Percentiles rank a stretch among this genome's conserved stretches.
These are phyloP conservation scores for Choloepus hoffmanni DNA, from an alignment of 2,113 vertebrate species.

Conservation along the genomic window DNA sequence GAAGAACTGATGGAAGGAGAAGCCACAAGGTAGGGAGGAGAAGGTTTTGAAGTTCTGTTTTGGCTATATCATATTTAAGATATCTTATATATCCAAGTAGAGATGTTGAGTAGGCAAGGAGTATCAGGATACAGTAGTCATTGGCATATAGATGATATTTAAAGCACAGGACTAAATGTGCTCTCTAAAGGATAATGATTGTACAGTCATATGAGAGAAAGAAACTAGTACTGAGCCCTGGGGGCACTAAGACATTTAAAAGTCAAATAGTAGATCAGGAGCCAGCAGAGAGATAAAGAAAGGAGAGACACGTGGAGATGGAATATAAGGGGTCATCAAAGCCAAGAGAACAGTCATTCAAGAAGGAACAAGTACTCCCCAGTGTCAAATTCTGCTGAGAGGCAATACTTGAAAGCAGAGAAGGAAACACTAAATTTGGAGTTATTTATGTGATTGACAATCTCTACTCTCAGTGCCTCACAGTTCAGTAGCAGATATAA, in stretches of 20 bases:
- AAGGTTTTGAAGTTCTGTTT: constrained; percentile 43
- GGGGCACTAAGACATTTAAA: background rate
- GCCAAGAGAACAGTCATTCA: constrained; percentile 24
- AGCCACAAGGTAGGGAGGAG: background rate
- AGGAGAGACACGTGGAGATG: background rate
- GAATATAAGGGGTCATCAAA: background rate
- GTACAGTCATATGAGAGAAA: constrained; percentile 29
- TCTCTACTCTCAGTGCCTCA: constrained; percentile 3
- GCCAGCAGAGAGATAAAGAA: background rate
- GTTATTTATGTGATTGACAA: background rate
- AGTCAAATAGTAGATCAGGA: background rate
- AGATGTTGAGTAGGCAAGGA: background rate
- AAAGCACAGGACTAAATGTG: background rate
- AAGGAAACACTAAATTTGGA: background rate
- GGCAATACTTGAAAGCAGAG: constrained; percentile 17
- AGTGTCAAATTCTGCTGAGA: background rate
- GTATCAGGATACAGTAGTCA: background rate
- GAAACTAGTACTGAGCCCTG: background rate
- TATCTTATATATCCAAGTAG: background rate
- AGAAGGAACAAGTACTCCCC: background rate
- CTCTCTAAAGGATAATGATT: background rate
- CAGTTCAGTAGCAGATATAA: background rate
- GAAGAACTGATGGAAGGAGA: background rate
- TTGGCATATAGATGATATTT: background rate
- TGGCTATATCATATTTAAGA: background rate